A percentile compares a stretch with the other conserved stretches of the same genome.
Evolutionary conservation across 2,113 vertebrate species (phyloP).

Genomic region (Scalopus aquaticus): DNA sequence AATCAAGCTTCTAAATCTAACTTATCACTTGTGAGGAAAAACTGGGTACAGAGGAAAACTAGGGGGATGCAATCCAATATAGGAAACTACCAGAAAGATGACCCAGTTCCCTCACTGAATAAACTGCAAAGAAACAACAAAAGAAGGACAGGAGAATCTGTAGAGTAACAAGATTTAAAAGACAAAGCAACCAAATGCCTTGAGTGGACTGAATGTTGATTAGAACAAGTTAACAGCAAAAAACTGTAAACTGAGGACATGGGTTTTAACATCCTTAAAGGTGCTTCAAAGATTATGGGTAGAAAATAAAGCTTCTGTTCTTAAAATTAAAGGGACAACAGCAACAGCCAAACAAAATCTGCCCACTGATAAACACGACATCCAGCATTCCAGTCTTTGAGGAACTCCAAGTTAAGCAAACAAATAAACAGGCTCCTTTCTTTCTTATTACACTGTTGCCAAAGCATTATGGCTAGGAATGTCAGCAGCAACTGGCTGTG

Average conservation of each 20-base stretch:
- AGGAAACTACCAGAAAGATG: not conserved
- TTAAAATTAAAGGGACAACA: not conserved
- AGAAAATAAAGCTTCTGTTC: not conserved
- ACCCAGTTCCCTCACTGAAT: not conserved
- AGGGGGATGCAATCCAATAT: not conserved
- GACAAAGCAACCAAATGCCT: not conserved
- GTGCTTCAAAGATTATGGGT: not conserved
- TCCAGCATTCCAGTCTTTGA: not conserved
- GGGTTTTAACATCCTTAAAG: not conserved
- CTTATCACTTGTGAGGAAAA: not conserved
- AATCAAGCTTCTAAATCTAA: not conserved
- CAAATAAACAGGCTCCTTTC: not conserved
- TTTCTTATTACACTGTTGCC: not conserved
- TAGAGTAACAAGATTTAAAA: not conserved
- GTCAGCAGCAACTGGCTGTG: not conserved
- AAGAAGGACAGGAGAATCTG: not conserved
- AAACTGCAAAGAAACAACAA: not conserved
- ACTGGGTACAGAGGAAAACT: not conserved
- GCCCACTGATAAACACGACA: not conserved
- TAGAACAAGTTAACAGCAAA: not conserved
- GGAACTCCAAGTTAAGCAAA: not conserved
- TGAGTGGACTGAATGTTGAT: not conserved
- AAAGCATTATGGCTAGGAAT: not conserved
- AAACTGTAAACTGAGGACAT: not conserved
- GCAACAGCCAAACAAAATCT: not conserved